Base-by-base conservation (phyloP, 2,888 invertebrate genomes). In the Creontiades dilutus region DNA sequence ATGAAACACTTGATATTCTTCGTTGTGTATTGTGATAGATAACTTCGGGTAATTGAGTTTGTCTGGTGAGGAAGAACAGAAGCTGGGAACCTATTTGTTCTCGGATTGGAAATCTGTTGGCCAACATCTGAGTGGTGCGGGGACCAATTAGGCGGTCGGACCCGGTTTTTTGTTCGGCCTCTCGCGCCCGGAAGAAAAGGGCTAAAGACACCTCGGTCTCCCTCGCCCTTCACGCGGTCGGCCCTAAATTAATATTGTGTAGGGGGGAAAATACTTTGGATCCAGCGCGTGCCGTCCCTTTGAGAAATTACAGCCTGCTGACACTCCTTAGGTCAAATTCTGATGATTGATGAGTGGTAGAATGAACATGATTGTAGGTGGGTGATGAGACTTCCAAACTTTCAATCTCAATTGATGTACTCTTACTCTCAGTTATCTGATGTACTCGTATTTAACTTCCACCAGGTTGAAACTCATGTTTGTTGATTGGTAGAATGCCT, bases 51-150 rank as follows among this genome's bases (percentile, higher is more conserved):
- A n/a, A 57, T 57, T 57, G 13, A 57, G 7, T 7, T 7, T 57
- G 16, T n/a, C 57, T 57, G 19, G n/a, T n/a, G 16, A n/a, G 57
- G 16, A n/a, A 5, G n/a, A 16, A 57, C 57, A n/a, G 57, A 57
- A 57, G 57, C 57, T n/a, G 57, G 57, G n/a, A 57, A 57, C 16
- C 57, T 57, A 52, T 52, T 52, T 12, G 57, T 57, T 57, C n/a
- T 57, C n/a, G 2, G 57, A n/a, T 57, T 57, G 9, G 76, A 76
- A 57, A 76, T 76, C 27, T 37, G 76, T 76, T 76, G 76, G 13
- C 13, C 16, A 76, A 76, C 76, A 27, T 16, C 76, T 76, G 28
- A 76, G 13, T 37, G 23, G 1, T 37, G 5, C 76, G 4, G 28
- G 28, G 76, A 37, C 37, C 76, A 27, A 76, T 76, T 76, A 76